These are phyloP conservation scores for Uropetala carovei DNA, from an alignment of 2,888 invertebrate species.

Conservation along the genomic window DNA sequence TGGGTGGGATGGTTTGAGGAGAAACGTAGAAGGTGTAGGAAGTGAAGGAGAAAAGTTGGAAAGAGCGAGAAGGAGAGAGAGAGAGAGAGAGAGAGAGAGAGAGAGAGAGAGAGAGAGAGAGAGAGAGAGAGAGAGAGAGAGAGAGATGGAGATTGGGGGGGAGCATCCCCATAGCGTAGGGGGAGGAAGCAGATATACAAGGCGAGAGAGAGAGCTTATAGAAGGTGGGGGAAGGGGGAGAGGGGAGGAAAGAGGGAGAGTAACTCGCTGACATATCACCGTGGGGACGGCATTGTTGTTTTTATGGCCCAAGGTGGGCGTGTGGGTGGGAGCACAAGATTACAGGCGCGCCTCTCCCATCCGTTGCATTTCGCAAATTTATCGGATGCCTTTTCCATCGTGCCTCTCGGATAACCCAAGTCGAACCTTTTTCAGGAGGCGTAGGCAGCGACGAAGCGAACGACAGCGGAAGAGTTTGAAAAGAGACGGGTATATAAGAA, in stretches of 20 bases:
- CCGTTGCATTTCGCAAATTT: conserved; percentile 32
- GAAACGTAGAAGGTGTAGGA: not conserved
- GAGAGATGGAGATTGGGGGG: not conserved
- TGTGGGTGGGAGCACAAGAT: not conserved
- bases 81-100: too few species aligned
- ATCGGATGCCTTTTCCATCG: not conserved
- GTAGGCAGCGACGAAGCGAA: not conserved
- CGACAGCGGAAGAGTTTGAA: not conserved
- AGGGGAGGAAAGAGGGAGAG: not conserved
- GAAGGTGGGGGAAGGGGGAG: not conserved
- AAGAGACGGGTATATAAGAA: too few species aligned
- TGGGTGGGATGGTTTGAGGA: not conserved
- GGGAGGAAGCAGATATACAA: not conserved
- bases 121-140: too few species aligned
- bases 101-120: too few species aligned
- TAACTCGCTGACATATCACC: conserved; percentile 14
- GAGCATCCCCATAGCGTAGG: not conserved
- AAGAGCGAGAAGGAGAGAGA: too few species aligned
- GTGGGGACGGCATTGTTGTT: conserved; percentile 8
- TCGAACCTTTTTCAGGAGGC: not conserved
- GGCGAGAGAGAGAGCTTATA: not conserved
- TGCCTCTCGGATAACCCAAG: not conserved
- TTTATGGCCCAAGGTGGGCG: conserved; percentile 8
- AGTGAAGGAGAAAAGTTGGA: not conserved
- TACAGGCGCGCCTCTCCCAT: not conserved